These are phyloP conservation scores for Sabatieria punctata DNA, from an alignment of 2,888 invertebrate species.

Conservation along the genomic window DNA sequence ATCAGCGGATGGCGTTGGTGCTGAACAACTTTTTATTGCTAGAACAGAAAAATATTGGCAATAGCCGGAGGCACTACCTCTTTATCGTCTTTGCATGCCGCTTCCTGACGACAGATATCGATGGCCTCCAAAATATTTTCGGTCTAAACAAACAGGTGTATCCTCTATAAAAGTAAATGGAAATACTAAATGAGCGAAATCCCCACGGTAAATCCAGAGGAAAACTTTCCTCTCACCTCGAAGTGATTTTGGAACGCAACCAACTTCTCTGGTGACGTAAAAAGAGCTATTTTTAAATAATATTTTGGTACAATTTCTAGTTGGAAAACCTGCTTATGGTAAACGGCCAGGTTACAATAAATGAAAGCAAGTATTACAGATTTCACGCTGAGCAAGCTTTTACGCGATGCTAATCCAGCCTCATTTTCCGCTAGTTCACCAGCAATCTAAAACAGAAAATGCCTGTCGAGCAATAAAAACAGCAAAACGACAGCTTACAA, in stretches of 20 bases:
- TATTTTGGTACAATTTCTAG: no score
- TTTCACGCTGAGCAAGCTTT: conserved; percentile 68
- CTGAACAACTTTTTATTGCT: conserved; percentile 1
- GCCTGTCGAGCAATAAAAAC: neutral
- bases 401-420: conserved; percentile 63
- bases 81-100: conserved; percentile 34
- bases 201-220: no score
- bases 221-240: no score
- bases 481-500: conserved; percentile 20
- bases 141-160: conserved; percentile 41
- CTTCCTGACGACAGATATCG: conserved; percentile 44
- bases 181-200: no score
- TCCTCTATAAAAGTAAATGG: conserved; percentile 30
- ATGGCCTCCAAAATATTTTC: conserved; percentile 81
- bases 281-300: no score
- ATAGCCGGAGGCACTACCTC: no score
- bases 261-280: no score
- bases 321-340: no score
- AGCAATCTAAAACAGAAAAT: conserved; percentile 32
- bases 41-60: conserved; percentile 2
- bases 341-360: no score
- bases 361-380: no score
- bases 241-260: no score
- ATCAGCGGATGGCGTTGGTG: conserved; percentile 54
- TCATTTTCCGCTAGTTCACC: conserved; percentile 48